Evolutionary conservation across 53 echinoderm and acorn worm species (phyloP).

Genomic region (Patiria pectinifera): DNA sequence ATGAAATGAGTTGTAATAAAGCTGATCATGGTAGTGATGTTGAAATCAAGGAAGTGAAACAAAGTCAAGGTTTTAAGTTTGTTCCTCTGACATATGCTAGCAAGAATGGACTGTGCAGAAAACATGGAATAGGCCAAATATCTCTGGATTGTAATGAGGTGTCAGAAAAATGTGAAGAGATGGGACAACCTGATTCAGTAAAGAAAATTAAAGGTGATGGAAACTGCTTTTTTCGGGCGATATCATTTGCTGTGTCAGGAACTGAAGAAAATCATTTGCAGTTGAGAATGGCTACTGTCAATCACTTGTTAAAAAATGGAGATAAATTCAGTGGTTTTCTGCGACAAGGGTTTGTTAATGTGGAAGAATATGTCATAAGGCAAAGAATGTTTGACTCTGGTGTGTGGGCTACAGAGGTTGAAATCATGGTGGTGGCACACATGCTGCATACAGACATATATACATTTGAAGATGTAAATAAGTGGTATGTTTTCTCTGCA

Average conservation of each 20-base stretch:
- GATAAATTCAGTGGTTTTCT: no score
- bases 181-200: background rate
- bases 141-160: background rate
- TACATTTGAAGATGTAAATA: no score
- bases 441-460: no score
- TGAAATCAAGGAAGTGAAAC: background rate
- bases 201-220: background rate
- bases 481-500: no score
- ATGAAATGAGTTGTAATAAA: background rate
- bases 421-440: no score
- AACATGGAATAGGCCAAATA: background rate
- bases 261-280: no score
- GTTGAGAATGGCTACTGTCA: no score
- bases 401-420: no score
- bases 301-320: no score
- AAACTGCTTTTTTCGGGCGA: background rate
- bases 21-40: background rate
- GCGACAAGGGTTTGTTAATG: no score
- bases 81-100: background rate
- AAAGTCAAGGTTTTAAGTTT: background rate
- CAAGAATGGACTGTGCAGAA: background rate
- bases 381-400: no score
- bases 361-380: no score
- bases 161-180: background rate
- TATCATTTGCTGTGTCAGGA: background rate